phyloP scores from a whole-genome alignment of 2,797 vertebrate genomes.

The Harpagifer antarcticus region DNA sequence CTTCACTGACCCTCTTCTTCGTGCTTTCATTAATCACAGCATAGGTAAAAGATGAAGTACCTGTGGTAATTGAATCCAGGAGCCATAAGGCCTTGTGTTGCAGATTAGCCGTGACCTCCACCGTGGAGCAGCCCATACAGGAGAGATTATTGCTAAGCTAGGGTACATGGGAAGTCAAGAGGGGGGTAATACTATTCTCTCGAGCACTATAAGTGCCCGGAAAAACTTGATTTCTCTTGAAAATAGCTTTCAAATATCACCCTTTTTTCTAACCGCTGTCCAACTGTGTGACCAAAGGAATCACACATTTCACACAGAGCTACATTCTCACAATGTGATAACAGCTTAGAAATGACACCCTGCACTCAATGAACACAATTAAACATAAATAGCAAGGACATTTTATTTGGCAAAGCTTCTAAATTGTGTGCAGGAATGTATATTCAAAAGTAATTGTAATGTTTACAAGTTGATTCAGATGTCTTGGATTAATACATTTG shows the following conservation, averaged over 20 bases:
- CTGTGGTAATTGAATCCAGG: slow-evolving; percentile 71
- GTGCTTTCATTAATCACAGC: slow-evolving; percentile 70
- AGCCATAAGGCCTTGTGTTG: slow-evolving; percentile 48
- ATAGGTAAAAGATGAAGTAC: slow-evolving; percentile 60
- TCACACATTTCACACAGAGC: slow-evolving; percentile 20
- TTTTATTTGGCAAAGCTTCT: neutral
- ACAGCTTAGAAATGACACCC: slow-evolving; percentile 13
- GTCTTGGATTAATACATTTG: too few relatives aligned
- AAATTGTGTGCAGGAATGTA: slow-evolving; percentile 5
- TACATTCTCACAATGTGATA: slow-evolving; percentile 17
- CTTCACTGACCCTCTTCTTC: slow-evolving; percentile 61
- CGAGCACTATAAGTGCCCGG: slow-evolving; percentile 12
- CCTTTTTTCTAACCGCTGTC: neutral
- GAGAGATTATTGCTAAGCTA: slow-evolving; percentile 48
- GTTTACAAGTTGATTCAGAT: neutral
- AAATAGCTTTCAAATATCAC: neutral
- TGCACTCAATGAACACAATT: slow-evolving; percentile 7
- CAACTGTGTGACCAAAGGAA: slow-evolving; percentile 22
- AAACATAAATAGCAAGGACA: slow-evolving; percentile 5
- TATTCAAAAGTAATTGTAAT: slow-evolving; percentile 9
- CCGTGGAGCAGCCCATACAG: slow-evolving; percentile 21
- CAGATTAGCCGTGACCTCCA: slow-evolving; percentile 66
- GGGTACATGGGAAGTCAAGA: slow-evolving; percentile 32
- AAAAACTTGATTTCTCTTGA: slow-evolving; percentile 13
- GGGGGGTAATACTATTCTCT: slow-evolving; percentile 26